Conservation (phyloP, 2,797 vertebrate species). For the Acrossocheilus wenchowensis region DNA sequence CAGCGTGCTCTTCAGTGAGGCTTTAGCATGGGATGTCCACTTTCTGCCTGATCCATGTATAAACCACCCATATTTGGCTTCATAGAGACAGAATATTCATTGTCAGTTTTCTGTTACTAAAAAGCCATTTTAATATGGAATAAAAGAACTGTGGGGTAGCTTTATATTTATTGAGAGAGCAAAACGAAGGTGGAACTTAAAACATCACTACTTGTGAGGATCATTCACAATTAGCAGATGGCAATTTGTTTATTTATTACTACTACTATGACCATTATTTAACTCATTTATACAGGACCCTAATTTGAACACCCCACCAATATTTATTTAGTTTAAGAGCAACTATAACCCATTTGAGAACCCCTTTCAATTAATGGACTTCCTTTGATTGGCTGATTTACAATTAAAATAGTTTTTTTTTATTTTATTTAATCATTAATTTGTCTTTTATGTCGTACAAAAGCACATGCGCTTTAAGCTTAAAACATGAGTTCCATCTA, state of each 20-base stretch:
- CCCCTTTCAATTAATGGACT: neutral
- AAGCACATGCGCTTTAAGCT: neutral
- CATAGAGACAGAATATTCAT: neutral
- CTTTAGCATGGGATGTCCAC: neutral
- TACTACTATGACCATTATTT: neutral
- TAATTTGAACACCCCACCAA: neutral
- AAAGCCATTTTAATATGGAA: neutral
- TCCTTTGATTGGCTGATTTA: neutral
- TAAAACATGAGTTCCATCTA: neutral
- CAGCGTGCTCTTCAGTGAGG: slow-evolving; percentile 10
- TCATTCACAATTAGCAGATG: neutral
- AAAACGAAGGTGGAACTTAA: neutral
- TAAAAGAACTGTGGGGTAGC: neutral
- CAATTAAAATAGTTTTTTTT: neutral
- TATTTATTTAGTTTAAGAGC: neutral
- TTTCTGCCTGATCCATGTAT: slow-evolving; percentile 5
- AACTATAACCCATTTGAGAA: neutral
- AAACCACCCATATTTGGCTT: slow-evolving; percentile 8
- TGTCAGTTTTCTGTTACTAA: neutral
- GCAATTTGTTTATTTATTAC: neutral
- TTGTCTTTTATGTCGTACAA: neutral
- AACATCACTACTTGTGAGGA: neutral
- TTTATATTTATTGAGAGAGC: neutral
- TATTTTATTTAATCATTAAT: neutral
- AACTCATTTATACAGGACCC: neutral